Base-by-base conservation (phyloP, 1,140 invertebrate genomes). In the Drosophila nannoptera region DNA sequence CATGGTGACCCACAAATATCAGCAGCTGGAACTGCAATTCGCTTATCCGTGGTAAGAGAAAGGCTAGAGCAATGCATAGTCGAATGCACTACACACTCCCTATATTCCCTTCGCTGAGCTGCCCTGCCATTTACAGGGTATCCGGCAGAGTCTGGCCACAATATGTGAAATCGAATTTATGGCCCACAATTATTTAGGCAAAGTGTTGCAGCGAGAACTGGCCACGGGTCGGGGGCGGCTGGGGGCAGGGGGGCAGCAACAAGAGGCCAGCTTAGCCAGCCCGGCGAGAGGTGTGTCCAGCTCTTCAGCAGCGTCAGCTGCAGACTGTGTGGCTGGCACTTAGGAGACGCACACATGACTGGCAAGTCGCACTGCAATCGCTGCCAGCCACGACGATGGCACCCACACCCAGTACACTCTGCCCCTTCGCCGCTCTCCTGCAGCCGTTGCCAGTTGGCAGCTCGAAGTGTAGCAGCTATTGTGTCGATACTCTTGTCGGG, bases 401-500 rank as follows among this genome's bases (percentile, higher is more conserved):
- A 71, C 69, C 68, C 77, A 80, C 77, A 49, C 59, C 35, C 56
- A 42, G n/a, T n/a, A n/a, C n/a, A n/a, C n/a, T n/a, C n/a, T n/a
- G n/a, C n/a, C n/a, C n/a, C n/a, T n/a, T n/a, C n/a, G n/a, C n/a
- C n/a, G n/a, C n/a, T n/a, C n/a, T n/a, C n/a, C n/a, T n/a, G n/a
- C n/a, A n/a, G n/a, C n/a, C n/a, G n/a, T n/a, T n/a, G n/a, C n/a
- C n/a, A n/a, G n/a, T 22, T 22, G 22, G 22, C 22, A 4, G 31
- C 31, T 9, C 35, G 12, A 43, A 14, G 45, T 45, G 63, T 48
- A 14, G 40, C 40, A 29, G 38, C 62, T 54, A 66, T 67, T 80
- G 80, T 84, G 81, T 84, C 80, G 80, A 73, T 78, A 69, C 68
- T 75, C 76, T 84, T 70, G 80, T 78, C 40, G 62, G 71, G 62